Evolutionary conservation across 2,797 vertebrate species (phyloP).

Genomic region (Pantherophis vulpinus): DNA sequence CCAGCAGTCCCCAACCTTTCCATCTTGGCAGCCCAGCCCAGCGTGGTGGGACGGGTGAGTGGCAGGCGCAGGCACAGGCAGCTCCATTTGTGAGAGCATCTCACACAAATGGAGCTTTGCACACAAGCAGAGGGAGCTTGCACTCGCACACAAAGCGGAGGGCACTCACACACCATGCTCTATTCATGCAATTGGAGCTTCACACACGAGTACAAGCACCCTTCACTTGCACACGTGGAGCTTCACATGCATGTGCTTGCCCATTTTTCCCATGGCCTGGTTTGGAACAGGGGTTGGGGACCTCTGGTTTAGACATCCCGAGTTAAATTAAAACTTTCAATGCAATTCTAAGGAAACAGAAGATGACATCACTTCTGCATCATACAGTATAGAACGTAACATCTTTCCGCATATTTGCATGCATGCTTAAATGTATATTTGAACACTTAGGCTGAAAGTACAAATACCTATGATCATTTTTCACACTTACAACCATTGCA

Average conservation of each 20-base stretch:
- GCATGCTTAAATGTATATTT: not conserved
- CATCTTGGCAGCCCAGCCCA: too few relatives aligned
- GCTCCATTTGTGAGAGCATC: not conserved
- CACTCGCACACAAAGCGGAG: too few relatives aligned
- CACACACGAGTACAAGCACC: not conserved
- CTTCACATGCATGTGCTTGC: not conserved
- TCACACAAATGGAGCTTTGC: not conserved
- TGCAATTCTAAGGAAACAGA: not conserved
- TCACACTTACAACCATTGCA: not conserved
- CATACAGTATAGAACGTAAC: not conserved
- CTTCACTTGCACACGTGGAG: not conserved
- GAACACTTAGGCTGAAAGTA: not conserved
- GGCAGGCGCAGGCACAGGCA: too few relatives aligned
- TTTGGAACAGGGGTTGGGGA: not conserved
- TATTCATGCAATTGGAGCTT: not conserved
- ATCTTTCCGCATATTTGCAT: not conserved
- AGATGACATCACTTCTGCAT: not conserved
- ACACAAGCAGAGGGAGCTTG: not conserved
- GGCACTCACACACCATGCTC: too few relatives aligned
- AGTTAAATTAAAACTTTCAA: not conserved
- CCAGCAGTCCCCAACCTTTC: too few relatives aligned
- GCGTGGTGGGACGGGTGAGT: too few relatives aligned
- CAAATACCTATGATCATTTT: not conserved
- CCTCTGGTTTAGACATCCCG: not conserved
- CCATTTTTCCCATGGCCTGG: not conserved